Base-by-base conservation (phyloP, 2,113 vertebrate genomes). In the Thamnaconus septentrionalis region DNA sequence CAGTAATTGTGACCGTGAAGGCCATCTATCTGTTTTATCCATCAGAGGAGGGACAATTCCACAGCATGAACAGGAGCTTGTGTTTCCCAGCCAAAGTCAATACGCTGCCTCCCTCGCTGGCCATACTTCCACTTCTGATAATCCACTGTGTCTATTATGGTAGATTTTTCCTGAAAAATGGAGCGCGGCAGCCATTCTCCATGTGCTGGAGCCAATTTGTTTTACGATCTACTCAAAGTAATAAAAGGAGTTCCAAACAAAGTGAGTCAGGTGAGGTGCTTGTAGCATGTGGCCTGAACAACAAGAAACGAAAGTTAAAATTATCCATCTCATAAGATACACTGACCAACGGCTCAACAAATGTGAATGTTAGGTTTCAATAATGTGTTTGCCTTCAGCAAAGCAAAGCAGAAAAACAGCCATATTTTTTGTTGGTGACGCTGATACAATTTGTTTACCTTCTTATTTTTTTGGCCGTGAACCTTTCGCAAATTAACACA, bases 21-120 rank as follows among this genome's bases (percentile, higher is more conserved):
- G 56, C 40, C 44, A 51, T 69, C 44, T 82, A 59, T 84, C 76
- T 87, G 86, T 63, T 88, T 84, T 79, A 82, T 5, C 61, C 80
- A 86, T 90, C 78, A 85, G 73, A 73, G 48, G 49, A 67, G 3
- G 5, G 68, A 66, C 54, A 7, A 8, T 53, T 65, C 62, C 73
- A 52, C 60, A 70, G 64, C 55, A 66, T 12, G 59, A 79, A 59
- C 66, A 53, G 44, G 53, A 71, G 73, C 66, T 81, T 53, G 18
- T 78, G 74, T 60, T 75, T 66, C 47, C 59, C 53, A 50, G 77
- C 83, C 80, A 85, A 86, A 73, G 60, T 59, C 79, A 86, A 76
- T 78, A 69, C 12, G 31, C 18, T 50, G 41, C 48, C 44, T 59
- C 60, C 46, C 52, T 59, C 18, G 59, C 53, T 66, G 64, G 64